These are phyloP conservation scores for Oreochromis grahami DNA, from an alignment of 2,797 vertebrate genomes.

Conservation along the genomic window DNA sequence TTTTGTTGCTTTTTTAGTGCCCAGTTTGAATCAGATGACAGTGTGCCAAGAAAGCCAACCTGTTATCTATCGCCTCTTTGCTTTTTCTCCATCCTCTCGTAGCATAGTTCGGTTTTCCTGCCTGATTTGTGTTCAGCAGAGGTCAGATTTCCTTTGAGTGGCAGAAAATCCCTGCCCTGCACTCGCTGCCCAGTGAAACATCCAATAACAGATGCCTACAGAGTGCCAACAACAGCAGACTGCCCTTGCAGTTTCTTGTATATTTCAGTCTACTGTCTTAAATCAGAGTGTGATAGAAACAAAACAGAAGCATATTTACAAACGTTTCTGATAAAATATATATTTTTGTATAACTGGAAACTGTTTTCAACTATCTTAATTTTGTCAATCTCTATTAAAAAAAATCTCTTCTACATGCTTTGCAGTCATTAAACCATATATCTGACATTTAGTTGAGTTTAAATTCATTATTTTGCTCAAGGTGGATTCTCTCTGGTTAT, in stretches of 20 bases:
- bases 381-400: neutral
- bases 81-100: neutral
- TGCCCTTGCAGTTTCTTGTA: neutral
- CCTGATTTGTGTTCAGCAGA: neutral
- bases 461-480: neutral
- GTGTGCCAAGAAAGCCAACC: neutral
- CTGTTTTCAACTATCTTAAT: neutral
- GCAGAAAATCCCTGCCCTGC: constrained; percentile 22
- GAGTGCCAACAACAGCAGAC: neutral
- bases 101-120: neutral
- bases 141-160: constrained; percentile 14
- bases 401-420: neutral
- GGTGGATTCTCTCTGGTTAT: neutral
- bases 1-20: neutral
- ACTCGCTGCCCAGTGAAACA: neutral
- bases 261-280: neutral
- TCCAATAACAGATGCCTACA: neutral
- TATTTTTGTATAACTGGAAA: neutral
- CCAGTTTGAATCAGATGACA: neutral
- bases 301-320: neutral
- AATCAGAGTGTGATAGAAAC: neutral
- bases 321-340: neutral
- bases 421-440: neutral
- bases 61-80: neutral
- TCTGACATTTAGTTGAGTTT: neutral